These are phyloP conservation scores for Stegastes partitus DNA, from an alignment of 2,113 vertebrate species.

Conservation along the genomic window DNA sequence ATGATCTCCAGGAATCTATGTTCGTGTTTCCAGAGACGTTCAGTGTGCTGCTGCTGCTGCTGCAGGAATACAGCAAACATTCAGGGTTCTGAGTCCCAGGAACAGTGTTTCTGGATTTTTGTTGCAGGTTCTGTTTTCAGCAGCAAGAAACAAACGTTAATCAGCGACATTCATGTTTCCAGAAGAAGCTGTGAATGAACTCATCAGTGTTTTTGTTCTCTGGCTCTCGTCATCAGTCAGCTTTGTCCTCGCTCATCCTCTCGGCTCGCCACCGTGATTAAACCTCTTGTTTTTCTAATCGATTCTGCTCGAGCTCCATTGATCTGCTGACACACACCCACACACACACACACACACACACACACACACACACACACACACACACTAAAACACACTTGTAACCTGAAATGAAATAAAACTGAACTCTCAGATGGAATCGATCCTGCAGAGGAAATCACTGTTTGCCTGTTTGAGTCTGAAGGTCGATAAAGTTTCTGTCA, in stretches of 20 bases:
- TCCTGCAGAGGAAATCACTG: neutral
- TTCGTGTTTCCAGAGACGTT: too few species aligned
- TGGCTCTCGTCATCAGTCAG: constrained; percentile 35
- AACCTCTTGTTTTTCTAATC: constrained; percentile 69
- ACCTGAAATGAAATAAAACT: constrained; percentile 15
- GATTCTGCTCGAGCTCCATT: constrained; percentile 71
- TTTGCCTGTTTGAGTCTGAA: constrained; percentile 1
- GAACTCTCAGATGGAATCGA: constrained; percentile 14
- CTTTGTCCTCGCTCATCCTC: constrained; percentile 30
- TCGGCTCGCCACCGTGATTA: constrained; percentile 39
- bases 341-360: constrained; percentile 6
- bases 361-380: constrained; percentile 20
- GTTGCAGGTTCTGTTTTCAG: too few species aligned
- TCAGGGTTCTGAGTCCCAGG: too few species aligned
- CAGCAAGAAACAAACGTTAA: constrained; percentile 12
- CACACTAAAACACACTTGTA: constrained; percentile 20
- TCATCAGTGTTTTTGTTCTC: constrained; percentile 41
- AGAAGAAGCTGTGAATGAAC: constrained; percentile 7
- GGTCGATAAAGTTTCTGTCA: neutral
- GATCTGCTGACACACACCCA: constrained; percentile 51
- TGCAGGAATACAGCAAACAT: too few species aligned
- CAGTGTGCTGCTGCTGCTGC: too few species aligned
- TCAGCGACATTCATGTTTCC: neutral
- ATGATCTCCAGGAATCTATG: too few species aligned
- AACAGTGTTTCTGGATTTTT: too few species aligned